Evolutionary conservation across 2,797 vertebrate genomes (phyloP).

Genomic region (Catostomus latipinnis): DNA sequence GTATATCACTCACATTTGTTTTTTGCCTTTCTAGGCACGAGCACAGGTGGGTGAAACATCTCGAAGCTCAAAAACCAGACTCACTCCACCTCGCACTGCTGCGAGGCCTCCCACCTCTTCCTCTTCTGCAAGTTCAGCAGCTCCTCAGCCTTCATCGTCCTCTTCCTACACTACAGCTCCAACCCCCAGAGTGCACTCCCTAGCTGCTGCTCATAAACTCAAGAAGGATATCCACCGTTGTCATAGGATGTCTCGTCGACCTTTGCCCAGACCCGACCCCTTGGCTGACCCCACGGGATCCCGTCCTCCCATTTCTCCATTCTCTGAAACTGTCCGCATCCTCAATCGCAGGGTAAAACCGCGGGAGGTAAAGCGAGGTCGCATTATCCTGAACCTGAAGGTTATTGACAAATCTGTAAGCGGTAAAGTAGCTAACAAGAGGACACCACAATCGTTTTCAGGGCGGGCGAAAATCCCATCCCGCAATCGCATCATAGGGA

Average conservation of each 20-base stretch:
- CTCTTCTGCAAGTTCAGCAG: conserved; percentile 61
- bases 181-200: conserved; percentile 91
- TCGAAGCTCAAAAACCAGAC: conserved; percentile 79
- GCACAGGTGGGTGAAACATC: conserved; percentile 82
- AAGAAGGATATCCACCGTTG: conserved; percentile 99
- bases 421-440: conserved; percentile 58
- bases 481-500: conserved; percentile 94
- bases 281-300: conserved; percentile 68
- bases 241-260: conserved; percentile 94
- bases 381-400: conserved; percentile 97
- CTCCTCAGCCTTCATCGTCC: conserved; percentile 61
- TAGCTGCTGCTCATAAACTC: conserved; percentile 91
- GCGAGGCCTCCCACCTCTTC: conserved; percentile 51
- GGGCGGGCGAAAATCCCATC: conserved; percentile 92
- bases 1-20: neutral
- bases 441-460: conserved; percentile 61
- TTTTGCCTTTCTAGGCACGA: conserved; percentile 77
- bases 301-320: conserved; percentile 89
- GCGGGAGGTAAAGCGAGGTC: conserved; percentile 91
- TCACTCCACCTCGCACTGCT: conserved; percentile 77
- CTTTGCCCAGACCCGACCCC: conserved; percentile 89
- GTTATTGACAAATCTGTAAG: conserved; percentile 89
- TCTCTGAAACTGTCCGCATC: conserved; percentile 97
- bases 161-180: conserved; percentile 70
- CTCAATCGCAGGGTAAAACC: conserved; percentile 97